phyloP scores from a whole-genome alignment of 2,888 invertebrate species.

The Iphiclides podalirius region DNA sequence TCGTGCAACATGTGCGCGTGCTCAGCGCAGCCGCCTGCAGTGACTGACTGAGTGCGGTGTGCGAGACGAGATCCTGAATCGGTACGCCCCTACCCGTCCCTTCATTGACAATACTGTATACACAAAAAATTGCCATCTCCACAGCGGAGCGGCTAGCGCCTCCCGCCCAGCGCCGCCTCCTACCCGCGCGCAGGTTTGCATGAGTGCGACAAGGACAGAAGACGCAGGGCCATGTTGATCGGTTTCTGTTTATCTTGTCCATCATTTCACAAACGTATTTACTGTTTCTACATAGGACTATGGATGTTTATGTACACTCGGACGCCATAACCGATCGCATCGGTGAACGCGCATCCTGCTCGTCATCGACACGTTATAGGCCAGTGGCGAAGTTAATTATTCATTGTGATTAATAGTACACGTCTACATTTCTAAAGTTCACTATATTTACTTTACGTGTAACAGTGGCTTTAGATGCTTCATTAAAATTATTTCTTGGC shows the following conservation, averaged over 20 bases:
- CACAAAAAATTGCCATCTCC: conserved; percentile 74
- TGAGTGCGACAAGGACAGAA: conserved; percentile 51
- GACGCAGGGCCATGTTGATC: conserved; percentile 43
- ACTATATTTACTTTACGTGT: too few relatives aligned
- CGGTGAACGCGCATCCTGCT: conserved; percentile 58
- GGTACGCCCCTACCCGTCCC: conserved; percentile 71
- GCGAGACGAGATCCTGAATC: conserved; percentile 39
- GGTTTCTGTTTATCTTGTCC: conserved; percentile 73
- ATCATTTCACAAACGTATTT: conserved; percentile 64
- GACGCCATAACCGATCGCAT: conserved; percentile 65
- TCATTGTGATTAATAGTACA: conserved; percentile 14
- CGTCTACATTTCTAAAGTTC: conserved; percentile 2
- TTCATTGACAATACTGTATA: conserved; percentile 78
- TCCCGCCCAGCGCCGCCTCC: conserved; percentile 48
- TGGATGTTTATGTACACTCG: conserved; percentile 46
- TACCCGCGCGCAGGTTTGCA: conserved; percentile 36
- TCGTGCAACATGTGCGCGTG: conserved; percentile 47
- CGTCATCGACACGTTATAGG: conserved; percentile 19
- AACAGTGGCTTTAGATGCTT: too few relatives aligned
- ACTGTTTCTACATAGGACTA: conserved; percentile 39
- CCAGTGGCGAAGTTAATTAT: conserved; percentile 18
- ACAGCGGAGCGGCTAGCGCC: conserved; percentile 43
- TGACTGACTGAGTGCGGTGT: conserved; percentile 42
- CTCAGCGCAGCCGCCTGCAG: conserved; percentile 56
- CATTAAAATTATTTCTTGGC: background rate